Conservation (phyloP, 1,140 invertebrate species). For the Radopholus similis region DNA sequence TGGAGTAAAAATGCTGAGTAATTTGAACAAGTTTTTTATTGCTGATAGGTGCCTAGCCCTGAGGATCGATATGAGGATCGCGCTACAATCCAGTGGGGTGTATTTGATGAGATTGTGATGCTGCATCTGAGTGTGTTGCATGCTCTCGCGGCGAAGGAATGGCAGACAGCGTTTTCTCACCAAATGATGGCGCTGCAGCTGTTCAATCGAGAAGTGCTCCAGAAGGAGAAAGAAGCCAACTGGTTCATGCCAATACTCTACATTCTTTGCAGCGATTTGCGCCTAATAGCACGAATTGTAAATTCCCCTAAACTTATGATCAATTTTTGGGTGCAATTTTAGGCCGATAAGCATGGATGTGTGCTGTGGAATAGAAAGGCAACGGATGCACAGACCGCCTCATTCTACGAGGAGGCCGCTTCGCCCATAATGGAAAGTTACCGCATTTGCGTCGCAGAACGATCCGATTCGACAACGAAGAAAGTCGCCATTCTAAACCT, state of each 20-base stretch:
- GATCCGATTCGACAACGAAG: constrained; percentile 77
- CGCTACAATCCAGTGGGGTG: constrained; percentile 25
- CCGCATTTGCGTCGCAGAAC: constrained; percentile 89
- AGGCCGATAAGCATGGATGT: constrained; percentile 36
- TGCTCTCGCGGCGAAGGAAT: constrained; percentile 25
- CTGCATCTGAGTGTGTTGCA: constrained; percentile 39
- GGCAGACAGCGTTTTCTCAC: constrained; percentile 29
- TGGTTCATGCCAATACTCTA: constrained; percentile 89
- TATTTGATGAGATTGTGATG: constrained; percentile 42
- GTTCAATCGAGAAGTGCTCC: constrained; percentile 75
- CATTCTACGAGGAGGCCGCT: constrained; percentile 46
- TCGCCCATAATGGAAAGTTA: constrained; percentile 66
- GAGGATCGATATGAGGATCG: constrained; percentile 35
- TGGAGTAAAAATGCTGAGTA: neutral
- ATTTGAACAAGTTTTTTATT: constrained; percentile 8
- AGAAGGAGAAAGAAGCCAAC: constrained; percentile 80
- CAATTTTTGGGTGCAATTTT: constrained; percentile 13
- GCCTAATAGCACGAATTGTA: constrained; percentile 70
- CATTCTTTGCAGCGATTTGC: constrained; percentile 78
- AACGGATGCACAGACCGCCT: constrained; percentile 20
- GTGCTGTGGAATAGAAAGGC: constrained; percentile 13
- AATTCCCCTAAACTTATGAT: constrained; percentile 2
- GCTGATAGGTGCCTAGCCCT: constrained; percentile 32
- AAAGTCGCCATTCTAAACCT: constrained; percentile 89
- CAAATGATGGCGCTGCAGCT: constrained; percentile 57